Percentiles rank a stretch among this genome's conserved stretches.
These are phyloP conservation scores for Theretra japonica DNA, from an alignment of 2,888 invertebrate genomes.

Conservation along the genomic window DNA sequence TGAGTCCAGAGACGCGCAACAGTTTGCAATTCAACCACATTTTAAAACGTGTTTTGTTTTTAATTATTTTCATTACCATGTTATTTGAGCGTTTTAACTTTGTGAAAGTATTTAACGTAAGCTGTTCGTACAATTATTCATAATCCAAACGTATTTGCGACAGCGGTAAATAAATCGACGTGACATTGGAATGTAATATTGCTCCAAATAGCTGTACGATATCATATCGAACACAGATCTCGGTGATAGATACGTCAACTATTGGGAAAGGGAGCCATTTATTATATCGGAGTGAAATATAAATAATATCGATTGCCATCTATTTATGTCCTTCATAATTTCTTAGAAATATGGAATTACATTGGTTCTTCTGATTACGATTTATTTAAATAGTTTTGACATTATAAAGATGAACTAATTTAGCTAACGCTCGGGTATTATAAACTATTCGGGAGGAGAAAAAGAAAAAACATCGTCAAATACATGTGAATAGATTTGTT, in stretches of 20 bases:
- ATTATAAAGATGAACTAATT: too few species aligned
- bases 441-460: too few species aligned
- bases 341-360: background rate
- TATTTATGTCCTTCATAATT: background rate
- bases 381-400: too few species aligned
- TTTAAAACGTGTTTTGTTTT: background rate
- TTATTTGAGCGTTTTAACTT: background rate
- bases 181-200: conserved; percentile 25
- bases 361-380: too few species aligned
- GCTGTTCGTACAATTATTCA: background rate
- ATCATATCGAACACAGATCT: conserved; percentile 24
- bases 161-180: conserved; percentile 17
- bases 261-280: conserved; percentile 8
- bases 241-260: conserved; percentile 26
- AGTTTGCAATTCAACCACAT: conserved; percentile 1
- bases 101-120: background rate
- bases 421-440: too few species aligned
- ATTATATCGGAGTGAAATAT: conserved; percentile 7
- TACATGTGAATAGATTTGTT: too few species aligned
- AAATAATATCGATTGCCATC: conserved; percentile 9
- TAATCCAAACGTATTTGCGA: conserved; percentile 3
- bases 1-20: background rate
- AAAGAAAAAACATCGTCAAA: too few species aligned
- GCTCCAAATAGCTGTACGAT: conserved; percentile 8
- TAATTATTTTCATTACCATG: background rate